Base-by-base conservation (phyloP, 2,797 vertebrate genomes). In the Meda fulgida region DNA sequence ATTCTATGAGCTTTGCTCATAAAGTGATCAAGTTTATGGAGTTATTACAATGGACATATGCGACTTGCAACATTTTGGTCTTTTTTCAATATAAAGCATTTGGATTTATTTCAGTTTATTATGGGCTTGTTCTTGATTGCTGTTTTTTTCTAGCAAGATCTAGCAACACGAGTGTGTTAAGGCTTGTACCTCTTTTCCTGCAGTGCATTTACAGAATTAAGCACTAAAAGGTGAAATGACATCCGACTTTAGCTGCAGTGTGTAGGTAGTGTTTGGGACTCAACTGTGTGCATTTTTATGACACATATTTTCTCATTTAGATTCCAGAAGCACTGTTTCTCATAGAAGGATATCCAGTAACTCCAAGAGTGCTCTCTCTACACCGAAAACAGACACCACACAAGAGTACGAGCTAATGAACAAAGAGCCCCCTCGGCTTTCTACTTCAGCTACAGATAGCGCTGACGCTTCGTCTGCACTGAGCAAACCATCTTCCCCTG, bases 321-420 rank as follows among this genome's bases (percentile, higher is more conserved):
- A 87, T 72, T 91, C 89, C 26, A 93, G 89, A 89, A 81, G 82
- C 65, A 70, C 88, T 85, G 88, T 89, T 38, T 84, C 87, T 67
- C 87, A 87, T 10, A 83, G 36, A 83, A 93, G 88, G 86, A 88
- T 83, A 55, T 90, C 91, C 48, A 91, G 83, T 60, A 86, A 84
- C 36, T 83, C 88, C 58, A 93, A 89, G 85, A 91, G 75, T 70
- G 91, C 90, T 73, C 81, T 85, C 0, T 34, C 87, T 21, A 83
- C 51, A 21, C 88, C 81, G 46, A 72, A 82, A 34, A 43, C 73
- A 43, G 91, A 93, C 85, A 84, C 83, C 9, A 79, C 92, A 10
- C 92, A 93, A 71, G 95, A 95, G 34, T 96, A 96, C 84, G 95
- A 96, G 89, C 88, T 93, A 60, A 96, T 96, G 96, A 92, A 66